Conservation (phyloP, 2,888 invertebrate genomes). For the Automeris io region DNA sequence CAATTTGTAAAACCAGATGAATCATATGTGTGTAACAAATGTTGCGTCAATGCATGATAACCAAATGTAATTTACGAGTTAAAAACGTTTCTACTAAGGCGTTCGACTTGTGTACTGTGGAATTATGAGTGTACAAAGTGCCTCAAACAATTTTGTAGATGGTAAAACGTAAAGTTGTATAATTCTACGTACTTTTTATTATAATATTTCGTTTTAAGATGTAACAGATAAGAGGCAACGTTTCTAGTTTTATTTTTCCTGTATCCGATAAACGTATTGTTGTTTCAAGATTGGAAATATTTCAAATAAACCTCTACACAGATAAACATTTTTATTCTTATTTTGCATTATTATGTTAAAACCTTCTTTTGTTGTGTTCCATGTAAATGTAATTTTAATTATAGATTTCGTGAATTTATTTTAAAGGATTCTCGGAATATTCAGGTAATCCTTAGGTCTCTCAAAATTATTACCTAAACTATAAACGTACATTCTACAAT, state of each 20-base stretch:
- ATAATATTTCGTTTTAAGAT: conserved; percentile 59
- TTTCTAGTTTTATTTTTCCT: conserved; percentile 53
- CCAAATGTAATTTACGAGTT: conserved; percentile 31
- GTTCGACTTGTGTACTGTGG: conserved; percentile 33
- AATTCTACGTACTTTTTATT: conserved; percentile 55
- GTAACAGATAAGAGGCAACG: conserved; percentile 47
- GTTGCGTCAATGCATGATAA: conserved; percentile 31
- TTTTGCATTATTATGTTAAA: conserved; percentile 28
- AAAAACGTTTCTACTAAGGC: conserved; percentile 21
- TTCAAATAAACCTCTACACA: conserved; percentile 27
- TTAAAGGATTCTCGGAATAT: too few species aligned
- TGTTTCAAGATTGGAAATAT: conserved; percentile 35
- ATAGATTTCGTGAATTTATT: neutral
- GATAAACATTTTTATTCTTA: conserved; percentile 34
- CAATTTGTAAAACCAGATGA: conserved; percentile 63
- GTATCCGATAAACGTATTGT: conserved; percentile 53
- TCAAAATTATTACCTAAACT: too few species aligned
- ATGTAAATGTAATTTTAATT: neutral
- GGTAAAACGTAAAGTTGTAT: conserved; percentile 19
- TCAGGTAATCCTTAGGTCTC: too few species aligned
- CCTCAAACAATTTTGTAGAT: conserved; percentile 20
- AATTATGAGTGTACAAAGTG: conserved; percentile 36
- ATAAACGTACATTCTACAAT: too few species aligned
- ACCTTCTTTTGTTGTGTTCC: neutral
- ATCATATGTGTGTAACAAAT: conserved; percentile 56